These are phyloP conservation scores for Theodoxus fluviatilis DNA, from an alignment of 2,888 invertebrate genomes.

Conservation along the genomic window DNA sequence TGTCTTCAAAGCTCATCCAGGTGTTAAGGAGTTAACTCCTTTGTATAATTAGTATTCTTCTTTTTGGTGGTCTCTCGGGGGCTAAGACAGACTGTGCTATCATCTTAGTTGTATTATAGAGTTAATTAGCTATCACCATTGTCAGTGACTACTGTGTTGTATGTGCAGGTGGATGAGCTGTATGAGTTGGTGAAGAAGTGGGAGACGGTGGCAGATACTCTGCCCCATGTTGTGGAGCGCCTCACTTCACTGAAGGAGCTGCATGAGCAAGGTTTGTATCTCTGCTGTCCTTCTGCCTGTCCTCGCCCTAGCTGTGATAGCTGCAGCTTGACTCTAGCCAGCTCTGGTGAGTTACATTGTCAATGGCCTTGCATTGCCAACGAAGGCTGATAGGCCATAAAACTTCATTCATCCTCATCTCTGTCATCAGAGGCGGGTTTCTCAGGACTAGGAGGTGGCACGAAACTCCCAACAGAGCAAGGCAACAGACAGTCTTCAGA, in stretches of 20 bases:
- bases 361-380: no score
- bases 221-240: conserved; percentile 82
- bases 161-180: conserved; percentile 77
- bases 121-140: no score
- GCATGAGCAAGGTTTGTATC: conserved; percentile 82
- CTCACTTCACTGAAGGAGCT: conserved; percentile 85
- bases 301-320: background rate
- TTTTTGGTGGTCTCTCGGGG: background rate
- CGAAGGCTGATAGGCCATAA: no score
- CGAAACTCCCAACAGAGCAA: no score
- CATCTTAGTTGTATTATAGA: background rate
- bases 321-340: no score
- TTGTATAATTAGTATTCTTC: background rate
- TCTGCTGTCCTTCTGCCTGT: background rate
- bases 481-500: no score
- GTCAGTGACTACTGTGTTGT: background rate
- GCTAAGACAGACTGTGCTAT: background rate
- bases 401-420: no score
- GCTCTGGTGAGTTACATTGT: no score
- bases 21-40: background rate
- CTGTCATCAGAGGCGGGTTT: no score
- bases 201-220: conserved; percentile 79
- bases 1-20: background rate
- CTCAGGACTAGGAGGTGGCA: no score
- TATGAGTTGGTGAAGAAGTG: conserved; percentile 88